Evolutionary conservation across 2,113 vertebrate genomes (phyloP), one percentile per base, ranked within the genome.

Genomic region (Noturus placidus): DNA sequence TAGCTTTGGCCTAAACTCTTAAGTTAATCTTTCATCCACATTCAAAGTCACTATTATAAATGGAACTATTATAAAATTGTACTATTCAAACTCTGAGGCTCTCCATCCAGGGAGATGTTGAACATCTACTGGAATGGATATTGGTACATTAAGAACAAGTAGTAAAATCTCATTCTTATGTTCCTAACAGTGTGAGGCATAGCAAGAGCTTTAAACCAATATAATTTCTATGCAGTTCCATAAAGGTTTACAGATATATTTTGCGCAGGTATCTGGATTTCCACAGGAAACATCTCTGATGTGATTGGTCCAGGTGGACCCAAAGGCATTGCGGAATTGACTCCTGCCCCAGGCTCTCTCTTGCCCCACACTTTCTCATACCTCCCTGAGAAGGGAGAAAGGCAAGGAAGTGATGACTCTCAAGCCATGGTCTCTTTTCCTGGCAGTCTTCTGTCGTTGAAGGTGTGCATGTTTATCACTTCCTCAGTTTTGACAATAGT

Each of bases 401-500:
- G 91, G 88, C 88, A 89, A 92, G 89, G 90, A 87, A 92, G 89
- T 93, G 89, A 88, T 89, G 89, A 91, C 78, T 11, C 94, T 96
- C 95, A 99, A 83, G 98, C 98, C 98, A 99, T 99, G 94, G 98
- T 99, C 96, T 99, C 98, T 96, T 99, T 99, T 92, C 98, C 98
- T 79, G 98, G 98, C 95, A 99, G 96, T 94, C 98, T 97, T 95
- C 98, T 97, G 97, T 99, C 98, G 78, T 99, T 99, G 95, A 99
- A 99, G 0, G 98, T 99, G 95, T 99, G 98, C 97, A 99, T 98
- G 97, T 98, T 99, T 94, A 99, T 99, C 92, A 99, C 97, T 95
- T 99, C 98, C 94, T 99, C 98, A 86, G 98, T 99, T 95, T 99
- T 99, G 90, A 98, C 98, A 91, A 99, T 99, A 92, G 96, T 97